phyloP scores from a whole-genome alignment of 2,797 vertebrate species.

The Dendrocincla fuliginosa region DNA sequence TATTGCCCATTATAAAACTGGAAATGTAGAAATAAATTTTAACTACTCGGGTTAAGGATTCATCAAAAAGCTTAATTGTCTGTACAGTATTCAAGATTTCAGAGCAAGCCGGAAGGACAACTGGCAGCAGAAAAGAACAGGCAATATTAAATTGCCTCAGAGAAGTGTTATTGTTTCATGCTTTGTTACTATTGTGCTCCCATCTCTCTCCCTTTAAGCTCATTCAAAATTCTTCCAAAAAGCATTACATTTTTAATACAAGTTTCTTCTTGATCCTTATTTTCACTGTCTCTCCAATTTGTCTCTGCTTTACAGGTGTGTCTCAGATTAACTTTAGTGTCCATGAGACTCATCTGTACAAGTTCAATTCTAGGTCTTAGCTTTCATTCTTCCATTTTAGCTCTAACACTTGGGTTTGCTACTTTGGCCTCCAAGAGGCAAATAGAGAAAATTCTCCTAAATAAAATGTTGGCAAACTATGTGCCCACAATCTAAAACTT shows the following conservation, averaged over 20 bases:
- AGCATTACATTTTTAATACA: neutral
- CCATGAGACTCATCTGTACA: neutral
- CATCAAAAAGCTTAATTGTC: neutral
- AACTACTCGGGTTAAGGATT: neutral
- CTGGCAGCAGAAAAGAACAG: neutral
- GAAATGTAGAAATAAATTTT: neutral
- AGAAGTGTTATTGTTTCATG: neutral
- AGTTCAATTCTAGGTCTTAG: neutral
- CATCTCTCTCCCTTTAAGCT: neutral
- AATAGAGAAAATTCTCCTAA: neutral
- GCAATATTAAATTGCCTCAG: fast-evolving
- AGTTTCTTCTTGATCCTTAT: neutral
- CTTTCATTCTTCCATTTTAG: neutral
- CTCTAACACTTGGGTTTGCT: neutral
- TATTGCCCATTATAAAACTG: neutral
- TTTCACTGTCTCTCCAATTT: neutral
- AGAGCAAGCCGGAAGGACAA: neutral
- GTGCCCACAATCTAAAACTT: neutral
- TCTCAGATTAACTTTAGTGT: neutral
- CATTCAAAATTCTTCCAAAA: neutral
- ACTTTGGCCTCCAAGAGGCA: neutral
- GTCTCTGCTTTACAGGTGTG: neutral
- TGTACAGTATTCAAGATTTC: neutral
- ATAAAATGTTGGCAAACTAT: neutral
- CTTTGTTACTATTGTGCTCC: neutral